Percentiles rank a stretch among this genome's conserved stretches.
Conservation (phyloP, 2,797 vertebrate genomes). For the Cuniculus paca region DNA sequence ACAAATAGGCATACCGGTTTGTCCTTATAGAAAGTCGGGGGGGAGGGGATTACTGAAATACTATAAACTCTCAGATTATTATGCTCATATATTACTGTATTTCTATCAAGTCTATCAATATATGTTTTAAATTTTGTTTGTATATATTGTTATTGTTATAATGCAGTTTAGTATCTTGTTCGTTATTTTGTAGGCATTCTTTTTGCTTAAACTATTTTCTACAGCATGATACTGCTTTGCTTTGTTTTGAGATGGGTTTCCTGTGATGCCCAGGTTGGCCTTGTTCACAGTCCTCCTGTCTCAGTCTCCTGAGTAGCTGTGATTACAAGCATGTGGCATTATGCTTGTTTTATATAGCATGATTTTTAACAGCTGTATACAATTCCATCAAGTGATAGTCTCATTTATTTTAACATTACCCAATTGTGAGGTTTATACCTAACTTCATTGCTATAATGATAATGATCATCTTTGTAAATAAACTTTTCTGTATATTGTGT, state of each 20-base stretch:
- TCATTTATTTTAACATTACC: neutral
- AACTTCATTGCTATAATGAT: neutral
- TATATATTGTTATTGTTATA: slow-evolving; percentile 12
- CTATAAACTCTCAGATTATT: neutral
- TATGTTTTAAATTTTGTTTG: neutral
- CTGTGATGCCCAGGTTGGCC: neutral
- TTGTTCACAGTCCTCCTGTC: neutral
- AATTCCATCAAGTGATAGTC: neutral
- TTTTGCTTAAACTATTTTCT: slow-evolving; percentile 38
- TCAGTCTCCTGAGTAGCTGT: neutral
- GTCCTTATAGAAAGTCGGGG: neutral
- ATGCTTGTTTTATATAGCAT: neutral
- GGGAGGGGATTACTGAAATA: neutral
- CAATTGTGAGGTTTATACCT: neutral
- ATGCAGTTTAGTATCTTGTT: neutral
- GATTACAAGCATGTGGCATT: neutral
- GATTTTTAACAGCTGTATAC: neutral
- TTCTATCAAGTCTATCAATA: neutral
- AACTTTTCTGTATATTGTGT: slow-evolving; percentile 33
- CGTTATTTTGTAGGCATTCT: slow-evolving; percentile 52
- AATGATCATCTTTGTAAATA: slow-evolving; percentile 41
- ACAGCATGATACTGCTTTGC: neutral
- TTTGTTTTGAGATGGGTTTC: neutral
- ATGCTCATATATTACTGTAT: neutral
- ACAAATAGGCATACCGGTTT: neutral